Conservation (phyloP, 2,888 invertebrate genomes). For the Meloe dianella region DNA sequence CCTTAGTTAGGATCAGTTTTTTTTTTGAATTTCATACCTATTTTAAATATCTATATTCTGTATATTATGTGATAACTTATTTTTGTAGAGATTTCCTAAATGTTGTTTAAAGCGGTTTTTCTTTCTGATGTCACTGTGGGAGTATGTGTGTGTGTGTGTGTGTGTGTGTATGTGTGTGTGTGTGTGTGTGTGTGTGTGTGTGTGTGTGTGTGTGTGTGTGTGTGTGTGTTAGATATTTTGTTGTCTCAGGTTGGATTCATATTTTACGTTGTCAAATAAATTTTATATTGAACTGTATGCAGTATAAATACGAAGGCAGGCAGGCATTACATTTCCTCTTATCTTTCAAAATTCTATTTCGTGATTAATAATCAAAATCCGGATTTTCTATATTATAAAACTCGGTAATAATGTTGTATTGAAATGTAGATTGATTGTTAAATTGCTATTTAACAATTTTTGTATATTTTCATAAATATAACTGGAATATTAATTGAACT, state of each 20-base stretch:
- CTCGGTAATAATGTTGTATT: neutral
- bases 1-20: too few relatives aligned
- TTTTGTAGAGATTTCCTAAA: constrained; percentile 21
- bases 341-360: neutral
- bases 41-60: too few relatives aligned
- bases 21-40: too few relatives aligned
- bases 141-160: too few relatives aligned
- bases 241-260: constrained; percentile 23
- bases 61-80: too few relatives aligned
- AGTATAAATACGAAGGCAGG: constrained; percentile 17
- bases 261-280: constrained; percentile 31
- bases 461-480: constrained; percentile 28
- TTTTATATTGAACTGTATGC: constrained; percentile 29
- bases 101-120: constrained; percentile 21
- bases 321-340: neutral
- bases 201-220: too few relatives aligned
- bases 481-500: neutral
- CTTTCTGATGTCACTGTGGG: constrained; percentile 12
- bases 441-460: constrained; percentile 38
- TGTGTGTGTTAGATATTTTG: constrained; percentile 6
- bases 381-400: neutral
- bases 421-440: constrained; percentile 31
- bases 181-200: too few relatives aligned
- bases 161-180: too few relatives aligned
- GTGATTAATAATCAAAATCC: neutral